Conservation (phyloP, 2,888 invertebrate genomes). For the Ophraella communa region DNA sequence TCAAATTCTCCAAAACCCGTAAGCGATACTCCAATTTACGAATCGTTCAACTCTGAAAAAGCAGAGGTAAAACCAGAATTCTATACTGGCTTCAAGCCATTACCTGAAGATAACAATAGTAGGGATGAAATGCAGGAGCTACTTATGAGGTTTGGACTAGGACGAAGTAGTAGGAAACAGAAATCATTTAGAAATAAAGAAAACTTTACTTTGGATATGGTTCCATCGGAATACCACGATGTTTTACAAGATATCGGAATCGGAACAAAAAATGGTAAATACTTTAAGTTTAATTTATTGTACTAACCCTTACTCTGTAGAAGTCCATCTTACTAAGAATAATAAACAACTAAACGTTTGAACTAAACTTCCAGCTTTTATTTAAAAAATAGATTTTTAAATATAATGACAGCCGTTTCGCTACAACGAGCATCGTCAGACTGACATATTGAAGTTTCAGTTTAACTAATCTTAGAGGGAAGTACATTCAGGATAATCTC, state of each 20-base stretch:
- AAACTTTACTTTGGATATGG: conserved; percentile 49
- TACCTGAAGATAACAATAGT: conserved; percentile 53
- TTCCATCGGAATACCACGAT: conserved; percentile 52
- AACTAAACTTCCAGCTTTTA: too few species aligned
- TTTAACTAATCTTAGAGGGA: too few species aligned
- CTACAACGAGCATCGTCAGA: too few species aligned
- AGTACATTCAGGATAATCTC: too few species aligned
- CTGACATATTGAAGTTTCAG: too few species aligned
- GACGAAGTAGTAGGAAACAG: conserved; percentile 44
- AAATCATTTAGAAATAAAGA: conserved; percentile 40
- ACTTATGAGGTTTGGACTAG: conserved; percentile 54
- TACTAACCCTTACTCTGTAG: conserved; percentile 3
- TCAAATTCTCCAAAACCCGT: conserved; percentile 37
- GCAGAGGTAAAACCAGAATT: conserved; percentile 53
- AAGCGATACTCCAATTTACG: conserved; percentile 11
- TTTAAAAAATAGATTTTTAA: too few species aligned
- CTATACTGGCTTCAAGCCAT: conserved; percentile 57
- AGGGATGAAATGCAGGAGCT: conserved; percentile 54
- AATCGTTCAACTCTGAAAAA: conserved; percentile 45
- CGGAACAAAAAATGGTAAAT: conserved; percentile 36
- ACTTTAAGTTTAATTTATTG: conserved; percentile 29
- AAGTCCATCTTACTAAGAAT: too few species aligned
- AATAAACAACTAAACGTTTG: too few species aligned
- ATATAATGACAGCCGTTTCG: too few species aligned
- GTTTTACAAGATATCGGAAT: conserved; percentile 56